phyloP scores from a whole-genome alignment of 1,140 invertebrate species.

The Chrysopa pallens region DNA sequence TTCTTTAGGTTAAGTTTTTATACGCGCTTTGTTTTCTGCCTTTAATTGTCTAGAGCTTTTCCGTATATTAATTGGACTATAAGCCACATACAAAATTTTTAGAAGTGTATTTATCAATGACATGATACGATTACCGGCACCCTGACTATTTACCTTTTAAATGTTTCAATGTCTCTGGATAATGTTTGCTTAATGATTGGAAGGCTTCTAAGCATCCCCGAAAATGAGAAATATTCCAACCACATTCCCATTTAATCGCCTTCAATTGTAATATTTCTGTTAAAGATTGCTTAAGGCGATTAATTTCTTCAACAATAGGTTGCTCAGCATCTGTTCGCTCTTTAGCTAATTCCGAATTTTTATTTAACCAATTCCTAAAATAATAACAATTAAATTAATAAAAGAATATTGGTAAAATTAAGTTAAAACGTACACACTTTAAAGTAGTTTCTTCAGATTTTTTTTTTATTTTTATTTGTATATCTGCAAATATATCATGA shows the following conservation, averaged over 20 bases:
- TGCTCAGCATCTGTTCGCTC: slow-evolving; percentile 35
- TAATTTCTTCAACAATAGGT: slow-evolving; percentile 45
- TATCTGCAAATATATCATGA: slow-evolving; percentile 17
- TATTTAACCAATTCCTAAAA: slow-evolving; percentile 40
- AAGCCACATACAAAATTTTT: too few relatives aligned
- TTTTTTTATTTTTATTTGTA: slow-evolving; percentile 29
- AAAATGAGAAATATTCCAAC: slow-evolving; percentile 76
- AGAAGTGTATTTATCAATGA: slow-evolving; percentile 1
- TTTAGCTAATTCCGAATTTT: slow-evolving; percentile 40
- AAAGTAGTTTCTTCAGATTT: slow-evolving; percentile 30
- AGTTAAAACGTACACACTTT: slow-evolving; percentile 4
- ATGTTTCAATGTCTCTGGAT: slow-evolving; percentile 44
- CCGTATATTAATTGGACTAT: too few relatives aligned
- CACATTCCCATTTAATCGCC: slow-evolving; percentile 57
- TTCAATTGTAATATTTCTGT: slow-evolving; percentile 32
- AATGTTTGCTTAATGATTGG: slow-evolving; percentile 46
- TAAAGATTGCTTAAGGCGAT: slow-evolving; percentile 35
- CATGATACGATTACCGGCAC: too few relatives aligned
- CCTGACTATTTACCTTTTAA: slow-evolving; percentile 43
- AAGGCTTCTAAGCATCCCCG: slow-evolving; percentile 66
- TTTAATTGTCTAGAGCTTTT: too few relatives aligned
- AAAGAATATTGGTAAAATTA: slow-evolving; percentile 4
- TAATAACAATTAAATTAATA: slow-evolving; percentile 1
- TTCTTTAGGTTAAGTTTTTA: too few relatives aligned
- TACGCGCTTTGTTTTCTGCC: too few relatives aligned